Percentiles rank a stretch among this genome's conserved stretches.
phyloP scores from a whole-genome alignment of 2,888 invertebrate genomes.

The Saturnia pavonia region DNA sequence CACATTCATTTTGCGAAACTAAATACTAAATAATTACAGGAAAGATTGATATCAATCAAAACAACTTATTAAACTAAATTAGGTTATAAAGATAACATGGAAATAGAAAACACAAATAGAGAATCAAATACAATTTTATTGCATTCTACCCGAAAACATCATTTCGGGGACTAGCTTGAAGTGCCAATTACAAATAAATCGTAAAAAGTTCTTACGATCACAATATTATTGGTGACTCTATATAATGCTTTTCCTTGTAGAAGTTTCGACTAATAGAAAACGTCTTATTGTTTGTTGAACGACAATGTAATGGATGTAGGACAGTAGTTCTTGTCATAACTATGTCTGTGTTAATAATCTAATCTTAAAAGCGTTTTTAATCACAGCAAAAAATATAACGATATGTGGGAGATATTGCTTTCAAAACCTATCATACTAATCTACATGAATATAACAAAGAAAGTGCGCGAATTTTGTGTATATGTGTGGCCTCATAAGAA shows the following conservation, averaged over 20 bases:
- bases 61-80: background rate
- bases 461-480: no score
- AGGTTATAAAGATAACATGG: background rate
- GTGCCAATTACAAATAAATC: slow-evolving; percentile 64
- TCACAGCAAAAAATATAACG: no score
- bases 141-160: slow-evolving; percentile 37
- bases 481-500: no score
- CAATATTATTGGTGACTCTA: slow-evolving; percentile 54
- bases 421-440: no score
- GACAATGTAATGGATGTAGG: background rate
- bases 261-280: slow-evolving; percentile 22
- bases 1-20: no score
- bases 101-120: slow-evolving; percentile 6
- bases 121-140: slow-evolving; percentile 16
- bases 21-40: background rate
- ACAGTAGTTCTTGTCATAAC: no score
- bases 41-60: background rate
- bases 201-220: slow-evolving; percentile 66
- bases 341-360: no score
- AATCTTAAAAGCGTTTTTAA: no score
- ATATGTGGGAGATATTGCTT: no score
- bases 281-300: slow-evolving; percentile 14
- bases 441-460: no score
- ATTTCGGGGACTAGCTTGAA: slow-evolving; percentile 36
- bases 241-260: slow-evolving; percentile 19